Conservation (phyloP, 2,797 vertebrate genomes). For the Telmatherina bonti region DNA sequence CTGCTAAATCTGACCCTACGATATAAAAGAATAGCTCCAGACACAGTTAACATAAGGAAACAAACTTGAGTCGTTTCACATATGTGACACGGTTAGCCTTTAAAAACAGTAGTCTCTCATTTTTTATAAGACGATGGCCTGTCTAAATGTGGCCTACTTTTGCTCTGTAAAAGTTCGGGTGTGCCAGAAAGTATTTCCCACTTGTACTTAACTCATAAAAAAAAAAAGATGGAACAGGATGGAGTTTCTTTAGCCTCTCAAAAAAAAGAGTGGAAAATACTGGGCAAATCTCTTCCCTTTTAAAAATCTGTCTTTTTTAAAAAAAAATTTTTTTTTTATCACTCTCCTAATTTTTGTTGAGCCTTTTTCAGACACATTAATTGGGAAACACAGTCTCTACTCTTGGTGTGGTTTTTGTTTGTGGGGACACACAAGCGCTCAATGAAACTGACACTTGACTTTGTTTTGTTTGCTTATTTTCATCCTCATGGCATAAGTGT, state of each 20-base stretch:
- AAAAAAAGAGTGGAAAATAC: conserved; percentile 67
- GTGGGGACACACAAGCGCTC: conserved; percentile 25
- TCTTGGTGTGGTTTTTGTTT: conserved; percentile 19
- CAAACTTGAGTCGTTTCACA: conserved; percentile 34
- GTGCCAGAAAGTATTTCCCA: conserved; percentile 76
- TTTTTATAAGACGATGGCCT: conserved; percentile 52
- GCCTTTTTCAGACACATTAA: not conserved
- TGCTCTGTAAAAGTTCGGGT: conserved; percentile 55
- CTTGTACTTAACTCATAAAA: conserved; percentile 70
- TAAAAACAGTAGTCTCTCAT: conserved; percentile 42
- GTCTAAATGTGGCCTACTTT: conserved; percentile 72
- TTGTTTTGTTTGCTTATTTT: conserved; percentile 43
- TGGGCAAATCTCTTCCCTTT: conserved; percentile 50
- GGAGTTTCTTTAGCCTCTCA: conserved; percentile 72
- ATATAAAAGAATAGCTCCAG: conserved; percentile 1
- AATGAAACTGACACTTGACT: conserved; percentile 35
- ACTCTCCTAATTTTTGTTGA: conserved; percentile 3
- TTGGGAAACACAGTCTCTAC: conserved; percentile 16
- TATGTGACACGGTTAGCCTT: conserved; percentile 44
- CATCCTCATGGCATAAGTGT: conserved; percentile 18
- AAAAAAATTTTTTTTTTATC: no score
- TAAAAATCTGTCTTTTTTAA: conserved; percentile 19
- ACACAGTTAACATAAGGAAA: conserved; percentile 20
- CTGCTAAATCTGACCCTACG: conserved; percentile 11
- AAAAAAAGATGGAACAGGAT: conserved; percentile 61